Percentiles rank a stretch among this genome's conserved stretches.
These are phyloP conservation scores for Zaprionus taronus DNA, from an alignment of 1,140 invertebrate species.

Conservation along the genomic window DNA sequence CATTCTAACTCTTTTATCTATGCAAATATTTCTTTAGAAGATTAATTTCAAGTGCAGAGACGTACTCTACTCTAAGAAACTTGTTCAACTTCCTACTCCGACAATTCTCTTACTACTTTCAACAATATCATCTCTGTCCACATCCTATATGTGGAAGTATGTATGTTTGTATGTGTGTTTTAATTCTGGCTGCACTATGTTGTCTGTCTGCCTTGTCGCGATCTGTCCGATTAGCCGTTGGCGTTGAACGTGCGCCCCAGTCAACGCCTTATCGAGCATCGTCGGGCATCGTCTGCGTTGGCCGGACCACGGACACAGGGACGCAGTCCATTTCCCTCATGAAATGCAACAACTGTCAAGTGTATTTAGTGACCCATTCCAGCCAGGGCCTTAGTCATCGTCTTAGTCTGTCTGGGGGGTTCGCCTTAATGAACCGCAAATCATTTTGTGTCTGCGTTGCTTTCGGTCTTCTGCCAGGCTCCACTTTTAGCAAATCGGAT, in stretches of 20 bases:
- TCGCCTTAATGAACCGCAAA: conserved; percentile 78
- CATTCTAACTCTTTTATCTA: no score
- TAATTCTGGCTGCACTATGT: conserved; percentile 11
- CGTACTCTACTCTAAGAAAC: background rate
- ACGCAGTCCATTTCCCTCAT: conserved; percentile 59
- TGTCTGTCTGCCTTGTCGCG: conserved; percentile 29
- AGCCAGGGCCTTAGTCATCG: conserved; percentile 63
- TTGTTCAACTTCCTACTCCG: conserved; percentile 33
- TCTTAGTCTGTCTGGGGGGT: conserved; percentile 44
- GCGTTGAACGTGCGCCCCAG: conserved; percentile 39
- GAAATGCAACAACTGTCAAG: conserved; percentile 47
- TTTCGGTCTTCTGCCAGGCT: conserved; percentile 16
- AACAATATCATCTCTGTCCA: conserved; percentile 26
- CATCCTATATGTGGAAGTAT: conserved; percentile 8
- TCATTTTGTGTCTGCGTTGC: conserved; percentile 73
- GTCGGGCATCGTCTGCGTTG: conserved; percentile 44
- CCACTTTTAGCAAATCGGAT: conserved; percentile 38
- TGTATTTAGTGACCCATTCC: conserved; percentile 40
- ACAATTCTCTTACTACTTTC: background rate
- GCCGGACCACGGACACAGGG: conserved; percentile 25
- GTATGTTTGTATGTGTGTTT: background rate
- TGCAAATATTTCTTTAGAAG: no score
- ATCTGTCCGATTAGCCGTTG: conserved; percentile 54
- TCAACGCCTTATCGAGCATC: conserved; percentile 29
- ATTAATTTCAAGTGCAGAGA: background rate